Evolutionary conservation across 2,113 vertebrate species (phyloP), one percentile per base, ranked within the genome.

Genomic region (Brachypteracias leptosomus): DNA sequence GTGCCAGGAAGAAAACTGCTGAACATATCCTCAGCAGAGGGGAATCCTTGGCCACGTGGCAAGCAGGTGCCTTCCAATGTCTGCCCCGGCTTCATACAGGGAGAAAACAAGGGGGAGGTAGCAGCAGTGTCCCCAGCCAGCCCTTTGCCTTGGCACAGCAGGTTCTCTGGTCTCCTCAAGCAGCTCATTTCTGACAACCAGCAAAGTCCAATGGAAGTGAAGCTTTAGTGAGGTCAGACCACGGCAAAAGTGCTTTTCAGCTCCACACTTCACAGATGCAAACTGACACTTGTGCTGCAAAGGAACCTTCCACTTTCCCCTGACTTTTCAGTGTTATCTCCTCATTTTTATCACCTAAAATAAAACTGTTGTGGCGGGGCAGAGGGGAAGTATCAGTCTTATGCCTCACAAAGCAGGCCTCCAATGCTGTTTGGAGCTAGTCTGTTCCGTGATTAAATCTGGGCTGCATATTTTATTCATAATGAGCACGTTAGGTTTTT

Each of bases 1-100:
- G 21, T 3, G 11, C 22, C 38, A 14, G 51, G 35, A 78, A 67
- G 31, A 44, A 76, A 78, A 78, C 7, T 6, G 20, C 25, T 66
- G 55, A 26, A 61, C 29, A 26, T 14, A 51, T 20, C 31, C 70
- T 65, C 24, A 52, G 20, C 10, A 11, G 5, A 11, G 1, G 36
- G 28, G 59, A 86, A 73, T 46, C 51, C 47, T 73, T 5, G 1
- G 29, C 63, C 3, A 1, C 0, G 0, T 2, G 29, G 67, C 72
- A 33, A 38, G 22, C 3, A 0, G 0, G n/a, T 2, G 7, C 35
- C 47, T 79, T 44, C 31, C 0, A 0, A 11, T 0, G 21, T 12
- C 42, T 25, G 21, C 20, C 21, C 20, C 7, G 0, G 2, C 33
- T 51, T 29, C 0, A 1, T 1, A 4, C 31, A 19, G 49, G 33